Percentiles rank a stretch among this genome's conserved stretches.
These are phyloP conservation scores for Lasaia peninsularis DNA, from an alignment of 1,140 invertebrate genomes.

Conservation along the genomic window DNA sequence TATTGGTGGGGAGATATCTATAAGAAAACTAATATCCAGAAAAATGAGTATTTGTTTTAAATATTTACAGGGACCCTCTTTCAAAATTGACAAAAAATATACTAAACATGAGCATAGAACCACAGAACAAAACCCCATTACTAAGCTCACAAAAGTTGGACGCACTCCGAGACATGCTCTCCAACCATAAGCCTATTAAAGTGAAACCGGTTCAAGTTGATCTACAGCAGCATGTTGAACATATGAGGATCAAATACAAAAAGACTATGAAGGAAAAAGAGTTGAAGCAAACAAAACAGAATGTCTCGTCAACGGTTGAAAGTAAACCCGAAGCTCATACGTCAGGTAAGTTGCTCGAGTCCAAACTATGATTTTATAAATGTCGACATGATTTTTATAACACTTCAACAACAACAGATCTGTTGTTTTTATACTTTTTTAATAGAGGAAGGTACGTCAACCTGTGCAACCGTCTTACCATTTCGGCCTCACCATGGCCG, in stretches of 20 bases:
- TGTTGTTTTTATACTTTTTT: too few species aligned
- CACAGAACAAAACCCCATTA: conserved; percentile 42
- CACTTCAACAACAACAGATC: too few species aligned
- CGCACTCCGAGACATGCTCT: conserved; percentile 60
- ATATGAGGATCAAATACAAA: conserved; percentile 49
- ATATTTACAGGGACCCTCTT: conserved; percentile 55
- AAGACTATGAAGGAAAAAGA: conserved; percentile 48
- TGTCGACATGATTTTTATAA: too few species aligned
- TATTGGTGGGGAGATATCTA: too few species aligned
- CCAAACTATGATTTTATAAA: too few species aligned
- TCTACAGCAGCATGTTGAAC: conserved; percentile 50
- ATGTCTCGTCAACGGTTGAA: background rate
- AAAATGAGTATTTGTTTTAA: too few species aligned
- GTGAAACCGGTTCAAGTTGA: conserved; percentile 71
- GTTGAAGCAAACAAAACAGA: conserved; percentile 1
- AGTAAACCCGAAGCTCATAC: background rate
- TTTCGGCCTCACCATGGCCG: too few species aligned
- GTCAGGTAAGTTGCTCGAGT: background rate
- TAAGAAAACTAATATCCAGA: too few species aligned
- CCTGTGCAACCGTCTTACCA: too few species aligned
- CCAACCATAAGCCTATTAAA: conserved; percentile 65
- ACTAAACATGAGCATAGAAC: conserved; percentile 67
- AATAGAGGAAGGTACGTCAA: too few species aligned
- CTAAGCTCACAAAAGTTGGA: conserved; percentile 62
- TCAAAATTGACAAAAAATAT: conserved; percentile 70